A percentile compares a stretch with the other conserved stretches of the same genome.
Evolutionary conservation across 2,113 vertebrate genomes (phyloP).

Genomic region (Chiloscyllium plagiosum): DNA sequence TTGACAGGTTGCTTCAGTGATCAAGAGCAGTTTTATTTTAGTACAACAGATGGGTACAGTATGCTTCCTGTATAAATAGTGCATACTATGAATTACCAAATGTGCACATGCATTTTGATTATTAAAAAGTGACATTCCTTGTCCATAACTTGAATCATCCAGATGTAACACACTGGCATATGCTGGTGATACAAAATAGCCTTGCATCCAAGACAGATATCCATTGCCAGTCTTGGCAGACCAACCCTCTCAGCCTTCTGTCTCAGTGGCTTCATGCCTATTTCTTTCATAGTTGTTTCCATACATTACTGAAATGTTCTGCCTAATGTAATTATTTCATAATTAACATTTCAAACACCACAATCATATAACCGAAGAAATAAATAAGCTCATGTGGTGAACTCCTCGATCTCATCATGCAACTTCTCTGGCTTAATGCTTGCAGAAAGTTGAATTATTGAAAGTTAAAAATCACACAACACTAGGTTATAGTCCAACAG

Average conservation of each 20-base stretch:
- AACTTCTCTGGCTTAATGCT: background rate
- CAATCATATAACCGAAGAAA: background rate
- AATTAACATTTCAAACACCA: background rate
- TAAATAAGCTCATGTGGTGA: background rate
- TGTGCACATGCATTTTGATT: background rate
- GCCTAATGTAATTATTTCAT: background rate
- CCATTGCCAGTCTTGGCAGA: slow-evolving; percentile 1
- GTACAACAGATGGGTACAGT: slow-evolving; percentile 20
- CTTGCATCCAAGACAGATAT: background rate
- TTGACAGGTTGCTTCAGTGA: background rate
- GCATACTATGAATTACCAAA: background rate
- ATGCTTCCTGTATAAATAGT: background rate
- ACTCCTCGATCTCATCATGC: background rate
- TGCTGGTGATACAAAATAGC: background rate
- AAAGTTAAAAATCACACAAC: background rate
- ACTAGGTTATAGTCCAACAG: too few relatives aligned
- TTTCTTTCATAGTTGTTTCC: background rate
- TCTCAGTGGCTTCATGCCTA: background rate
- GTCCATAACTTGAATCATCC: background rate
- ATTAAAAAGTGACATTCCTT: background rate
- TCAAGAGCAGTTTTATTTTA: background rate
- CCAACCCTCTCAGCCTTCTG: background rate
- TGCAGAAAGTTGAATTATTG: background rate
- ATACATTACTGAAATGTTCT: background rate
- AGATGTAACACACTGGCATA: slow-evolving; percentile 4